Conservation (phyloP, 2,113 vertebrate genomes). For the Oreochromis spilurus region DNA sequence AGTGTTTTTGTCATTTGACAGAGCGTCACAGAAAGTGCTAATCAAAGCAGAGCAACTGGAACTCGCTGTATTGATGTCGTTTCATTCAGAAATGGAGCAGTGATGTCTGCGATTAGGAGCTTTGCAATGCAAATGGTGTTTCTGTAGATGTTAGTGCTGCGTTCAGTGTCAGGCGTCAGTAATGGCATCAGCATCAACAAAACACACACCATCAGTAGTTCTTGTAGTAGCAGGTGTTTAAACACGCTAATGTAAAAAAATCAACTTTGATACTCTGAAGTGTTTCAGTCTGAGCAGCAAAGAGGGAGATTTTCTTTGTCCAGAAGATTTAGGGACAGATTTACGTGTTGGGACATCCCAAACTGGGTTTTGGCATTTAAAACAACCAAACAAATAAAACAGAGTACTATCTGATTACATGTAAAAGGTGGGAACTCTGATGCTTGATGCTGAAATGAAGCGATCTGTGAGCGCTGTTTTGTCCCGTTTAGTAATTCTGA, state of each 20-base stretch:
- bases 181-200: background rate
- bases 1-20: background rate
- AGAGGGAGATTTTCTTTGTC: background rate
- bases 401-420: background rate
- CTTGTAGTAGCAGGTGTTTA: background rate
- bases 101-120: background rate
- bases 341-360: background rate
- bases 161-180: background rate
- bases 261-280: background rate
- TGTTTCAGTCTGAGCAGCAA: background rate
- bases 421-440: background rate
- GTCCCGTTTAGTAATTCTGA: background rate
- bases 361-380: background rate
- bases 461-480: background rate
- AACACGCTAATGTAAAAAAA: background rate
- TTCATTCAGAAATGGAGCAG: background rate
- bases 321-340: background rate
- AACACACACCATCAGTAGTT: background rate
- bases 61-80: background rate
- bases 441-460: background rate
- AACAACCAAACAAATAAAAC: background rate
- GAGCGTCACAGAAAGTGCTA: background rate
- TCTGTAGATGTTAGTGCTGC: background rate
- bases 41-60: background rate
- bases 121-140: background rate